phyloP scores from a whole-genome alignment of 1,140 invertebrate genomes.

The Drosophila arizonae region DNA sequence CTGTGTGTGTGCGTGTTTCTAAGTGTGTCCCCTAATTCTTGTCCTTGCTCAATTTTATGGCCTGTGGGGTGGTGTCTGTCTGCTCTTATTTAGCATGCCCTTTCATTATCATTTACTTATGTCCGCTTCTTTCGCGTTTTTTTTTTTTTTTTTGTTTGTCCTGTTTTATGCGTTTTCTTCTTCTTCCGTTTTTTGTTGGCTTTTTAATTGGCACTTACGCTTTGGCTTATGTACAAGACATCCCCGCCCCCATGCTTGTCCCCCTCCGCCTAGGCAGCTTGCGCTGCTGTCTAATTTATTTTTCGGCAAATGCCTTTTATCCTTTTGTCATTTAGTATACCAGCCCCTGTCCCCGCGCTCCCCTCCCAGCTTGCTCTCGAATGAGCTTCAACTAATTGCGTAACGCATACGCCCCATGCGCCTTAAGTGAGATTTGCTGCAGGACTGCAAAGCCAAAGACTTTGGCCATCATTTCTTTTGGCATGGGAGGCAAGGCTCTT shows the following conservation, averaged over 20 bases:
- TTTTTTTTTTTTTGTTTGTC: neutral
- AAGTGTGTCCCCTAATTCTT: neutral
- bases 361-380: slow-evolving; percentile 6
- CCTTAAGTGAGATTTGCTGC: slow-evolving; percentile 68
- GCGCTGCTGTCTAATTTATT: slow-evolving; percentile 59
- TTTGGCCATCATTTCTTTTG: slow-evolving; percentile 10
- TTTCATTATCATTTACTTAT: slow-evolving; percentile 57
- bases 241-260: neutral
- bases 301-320: slow-evolving; percentile 67
- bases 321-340: slow-evolving; percentile 65
- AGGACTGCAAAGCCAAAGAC: slow-evolving; percentile 39
- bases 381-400: slow-evolving; percentile 73
- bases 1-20: no score
- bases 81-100: slow-evolving; percentile 40
- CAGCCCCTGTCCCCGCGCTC: neutral
- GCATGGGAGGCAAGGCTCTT: neutral
- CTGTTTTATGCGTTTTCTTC: neutral
- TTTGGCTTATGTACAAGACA: slow-evolving; percentile 55
- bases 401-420: slow-evolving; percentile 69
- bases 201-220: slow-evolving; percentile 77
- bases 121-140: slow-evolving; percentile 40
- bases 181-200: slow-evolving; percentile 43
- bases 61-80: slow-evolving; percentile 5
- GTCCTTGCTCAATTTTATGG: slow-evolving; percentile 21
- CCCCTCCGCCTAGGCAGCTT: neutral